Base-by-base conservation (phyloP, 1,140 invertebrate species). In the Centruroides vittatus region DNA sequence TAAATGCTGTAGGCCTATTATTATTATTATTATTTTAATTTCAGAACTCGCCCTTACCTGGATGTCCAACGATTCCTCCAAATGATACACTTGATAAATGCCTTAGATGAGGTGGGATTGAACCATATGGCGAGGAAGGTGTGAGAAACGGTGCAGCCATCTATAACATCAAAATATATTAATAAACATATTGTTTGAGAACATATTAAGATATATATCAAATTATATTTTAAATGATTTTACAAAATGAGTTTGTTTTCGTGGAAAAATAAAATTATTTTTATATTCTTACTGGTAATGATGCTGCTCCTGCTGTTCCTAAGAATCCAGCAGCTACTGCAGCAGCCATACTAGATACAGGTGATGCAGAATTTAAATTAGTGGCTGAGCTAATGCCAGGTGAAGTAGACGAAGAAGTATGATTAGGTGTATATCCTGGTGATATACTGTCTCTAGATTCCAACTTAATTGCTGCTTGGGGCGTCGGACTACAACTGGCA, bases 211-310 rank as follows among this genome's bases (percentile, higher is more conserved):
- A 23, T 23, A 23, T 23, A 23, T 1, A 23, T 23, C 23, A 23
- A 1, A 23, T 0, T 23, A 23, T 23, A 23, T 23, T 23, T 23
- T 23, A 23, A 23, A 23, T 23, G 0, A 23, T 23, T 23, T 23
- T 0, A 23, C 23, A 23, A 23, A 23, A 23, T 23, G 23, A 23
- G 23, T 23, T 23, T 23, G 23, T 23, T 23, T 23, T 23, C 23
- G 23, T 23, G 41, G 41, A 41, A 41, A 41, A 41, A 41, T 23
- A 41, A 41, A 41, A 41, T 41, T 41, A 8, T 34, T 41, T 55
- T 63, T 63, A 63, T 41, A 8, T 34, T 41, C 62, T 63, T 63
- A 63, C 62, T 11, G 62, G 62, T 35, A 60, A 63, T 12, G 62
- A 63, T 7, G 62, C 54, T 41, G 62, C 35, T 52, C 60, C 60